phyloP scores from a whole-genome alignment of 2,888 invertebrate species.

The Aleiodes alternator region DNA sequence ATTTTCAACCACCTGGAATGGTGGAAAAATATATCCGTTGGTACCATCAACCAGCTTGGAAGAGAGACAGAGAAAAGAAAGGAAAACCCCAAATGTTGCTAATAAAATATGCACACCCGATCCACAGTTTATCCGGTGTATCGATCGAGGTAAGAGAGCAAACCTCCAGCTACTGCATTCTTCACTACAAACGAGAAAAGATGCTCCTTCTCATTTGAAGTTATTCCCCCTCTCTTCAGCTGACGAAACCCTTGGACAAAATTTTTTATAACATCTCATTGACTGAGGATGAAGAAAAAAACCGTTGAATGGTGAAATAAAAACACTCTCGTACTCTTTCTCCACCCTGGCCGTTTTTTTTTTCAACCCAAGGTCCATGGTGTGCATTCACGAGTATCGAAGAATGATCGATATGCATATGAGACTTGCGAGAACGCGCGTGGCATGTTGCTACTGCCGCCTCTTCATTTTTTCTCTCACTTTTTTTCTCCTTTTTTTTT shows the following conservation, averaged over 20 bases:
- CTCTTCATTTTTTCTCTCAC: conserved; percentile 37
- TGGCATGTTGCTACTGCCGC: conserved; percentile 40
- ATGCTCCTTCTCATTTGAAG: conserved; percentile 29
- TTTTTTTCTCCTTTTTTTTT: conserved; percentile 43
- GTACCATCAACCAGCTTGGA: not conserved
- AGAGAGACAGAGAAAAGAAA: not conserved
- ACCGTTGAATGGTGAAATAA: conserved; percentile 32
- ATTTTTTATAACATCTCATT: conserved; percentile 31
- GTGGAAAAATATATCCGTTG: conserved; percentile 42
- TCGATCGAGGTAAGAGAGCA: conserved; percentile 50
- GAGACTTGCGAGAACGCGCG: conserved; percentile 56
- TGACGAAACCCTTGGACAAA: not conserved
- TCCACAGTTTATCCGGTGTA: conserved; percentile 56
- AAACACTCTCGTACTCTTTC: not conserved
- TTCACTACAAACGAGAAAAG: not conserved
- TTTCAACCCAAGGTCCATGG: conserved; percentile 46
- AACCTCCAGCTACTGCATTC: conserved; percentile 48
- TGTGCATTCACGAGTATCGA: conserved; percentile 66
- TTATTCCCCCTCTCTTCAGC: too few relatives aligned
- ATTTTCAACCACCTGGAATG: conserved; percentile 3
- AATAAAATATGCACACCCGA: conserved; percentile 60
- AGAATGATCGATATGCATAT: conserved; percentile 74
- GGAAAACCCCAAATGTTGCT: conserved; percentile 49
- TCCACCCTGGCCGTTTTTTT: not conserved
- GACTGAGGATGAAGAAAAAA: conserved; percentile 43